Conservation (phyloP, 2,797 vertebrate genomes). For the Taenioides sp. region DNA sequence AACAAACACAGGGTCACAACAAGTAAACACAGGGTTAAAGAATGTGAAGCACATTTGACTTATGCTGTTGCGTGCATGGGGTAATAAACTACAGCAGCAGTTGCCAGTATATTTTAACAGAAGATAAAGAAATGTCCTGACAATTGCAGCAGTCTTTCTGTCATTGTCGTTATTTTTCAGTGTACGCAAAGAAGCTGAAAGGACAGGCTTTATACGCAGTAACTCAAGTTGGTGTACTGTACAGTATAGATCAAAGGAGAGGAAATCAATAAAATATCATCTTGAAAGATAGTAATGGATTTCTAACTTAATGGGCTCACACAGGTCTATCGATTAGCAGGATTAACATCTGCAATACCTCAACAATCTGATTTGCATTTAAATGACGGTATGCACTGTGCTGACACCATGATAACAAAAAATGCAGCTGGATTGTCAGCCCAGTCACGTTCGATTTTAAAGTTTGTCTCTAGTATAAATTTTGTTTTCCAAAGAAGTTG, state of each 20-base stretch:
- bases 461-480: constrained; percentile 35
- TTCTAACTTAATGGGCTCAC: constrained; percentile 75
- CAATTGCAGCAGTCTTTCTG: constrained; percentile 41
- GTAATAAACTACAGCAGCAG: constrained; percentile 5
- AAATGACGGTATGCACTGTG: constrained; percentile 62
- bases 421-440: constrained; percentile 44
- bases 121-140: constrained; percentile 69
- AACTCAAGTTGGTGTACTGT: constrained; percentile 68
- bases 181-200: constrained; percentile 35
- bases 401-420: constrained; percentile 75
- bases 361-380: constrained; percentile 76
- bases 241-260: constrained; percentile 48
- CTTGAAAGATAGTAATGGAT: constrained; percentile 78
- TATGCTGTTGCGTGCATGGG: not conserved
- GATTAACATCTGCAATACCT: constrained; percentile 75
- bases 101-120: constrained; percentile 39
- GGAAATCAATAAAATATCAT: constrained; percentile 76
- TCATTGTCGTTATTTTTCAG: constrained; percentile 8
- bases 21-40: constrained; percentile 26
- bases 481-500: constrained; percentile 3
- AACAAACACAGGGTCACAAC: not conserved
- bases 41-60: constrained; percentile 32
- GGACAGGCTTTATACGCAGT: constrained; percentile 67
- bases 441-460: constrained; percentile 26
- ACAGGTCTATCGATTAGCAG: constrained; percentile 73